A percentile compares a stretch with the other conserved stretches of the same genome.
Conservation (phyloP, 2,888 invertebrate genomes). For the Bursaphelenchus okinawaensis region DNA sequence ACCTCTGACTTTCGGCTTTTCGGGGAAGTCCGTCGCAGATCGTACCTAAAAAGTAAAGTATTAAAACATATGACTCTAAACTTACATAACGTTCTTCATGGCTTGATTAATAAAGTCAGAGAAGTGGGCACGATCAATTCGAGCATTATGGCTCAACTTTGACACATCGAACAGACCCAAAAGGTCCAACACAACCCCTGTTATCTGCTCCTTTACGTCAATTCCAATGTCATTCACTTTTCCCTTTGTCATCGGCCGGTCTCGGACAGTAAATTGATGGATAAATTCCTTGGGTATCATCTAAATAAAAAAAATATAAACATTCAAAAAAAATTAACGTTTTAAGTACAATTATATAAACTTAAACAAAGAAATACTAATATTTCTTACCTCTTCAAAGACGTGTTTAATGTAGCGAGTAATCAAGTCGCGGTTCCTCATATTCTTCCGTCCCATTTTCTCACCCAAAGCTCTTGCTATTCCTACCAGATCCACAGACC, state of each 20-base stretch:
- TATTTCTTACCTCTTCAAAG: slow-evolving; percentile 5
- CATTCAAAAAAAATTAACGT: slow-evolving; percentile 2
- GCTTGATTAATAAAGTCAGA: slow-evolving; percentile 25
- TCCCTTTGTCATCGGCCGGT: slow-evolving; percentile 19
- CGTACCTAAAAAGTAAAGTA: background rate
- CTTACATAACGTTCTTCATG: slow-evolving; percentile 22
- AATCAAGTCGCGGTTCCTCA: slow-evolving; percentile 10
- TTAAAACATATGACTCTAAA: background rate
- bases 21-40: background rate
- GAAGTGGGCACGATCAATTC: slow-evolving; percentile 26
- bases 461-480: slow-evolving; percentile 9
- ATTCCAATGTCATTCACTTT: slow-evolving; percentile 16
- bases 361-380: slow-evolving; percentile 9
- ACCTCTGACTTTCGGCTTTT: background rate
- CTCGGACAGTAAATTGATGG: slow-evolving; percentile 20
- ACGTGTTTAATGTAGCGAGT: slow-evolving; percentile 5
- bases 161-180: slow-evolving; percentile 27
- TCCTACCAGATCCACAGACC: slow-evolving; percentile 22
- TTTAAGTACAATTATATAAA: slow-evolving; percentile 19
- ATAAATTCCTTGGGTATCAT: slow-evolving; percentile 22
- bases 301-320: slow-evolving; percentile 9
- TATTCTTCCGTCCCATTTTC: slow-evolving; percentile 12
- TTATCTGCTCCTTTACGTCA: slow-evolving; percentile 14
- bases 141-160: slow-evolving; percentile 11
- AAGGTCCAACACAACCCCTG: slow-evolving; percentile 20